These are phyloP conservation scores for Brachyistius frenatus DNA, from an alignment of 2,113 vertebrate species.

Conservation along the genomic window DNA sequence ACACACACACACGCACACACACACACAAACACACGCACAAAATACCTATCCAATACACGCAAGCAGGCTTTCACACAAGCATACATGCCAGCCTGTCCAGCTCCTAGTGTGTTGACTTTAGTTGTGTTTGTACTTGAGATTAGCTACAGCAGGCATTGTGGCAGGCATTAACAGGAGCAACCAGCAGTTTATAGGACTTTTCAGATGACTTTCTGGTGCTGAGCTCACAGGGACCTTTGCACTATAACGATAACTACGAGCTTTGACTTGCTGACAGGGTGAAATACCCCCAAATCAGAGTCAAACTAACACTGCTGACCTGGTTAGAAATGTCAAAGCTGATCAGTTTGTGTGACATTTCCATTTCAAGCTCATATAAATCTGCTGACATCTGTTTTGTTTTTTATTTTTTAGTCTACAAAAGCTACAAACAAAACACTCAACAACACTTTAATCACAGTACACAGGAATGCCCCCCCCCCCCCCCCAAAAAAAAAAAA, in stretches of 20 bases:
- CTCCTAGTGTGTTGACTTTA: conserved; percentile 28
- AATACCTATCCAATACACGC: background rate
- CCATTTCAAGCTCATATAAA: background rate
- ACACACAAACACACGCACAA: background rate
- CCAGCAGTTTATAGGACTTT: background rate
- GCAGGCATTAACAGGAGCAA: background rate
- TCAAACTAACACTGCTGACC: background rate
- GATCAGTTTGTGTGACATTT: background rate
- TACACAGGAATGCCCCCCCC: background rate
- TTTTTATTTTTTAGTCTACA: too few species aligned
- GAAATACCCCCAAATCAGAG: background rate
- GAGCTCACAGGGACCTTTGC: background rate
- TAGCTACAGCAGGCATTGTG: conserved; percentile 10
- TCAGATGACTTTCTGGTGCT: background rate
- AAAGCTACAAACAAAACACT: too few species aligned
- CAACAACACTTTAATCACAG: background rate
- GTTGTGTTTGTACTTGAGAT: conserved; percentile 49
- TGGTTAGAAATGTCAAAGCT: background rate
- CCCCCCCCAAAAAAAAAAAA: too few species aligned
- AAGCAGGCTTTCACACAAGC: background rate
- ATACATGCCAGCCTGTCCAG: background rate
- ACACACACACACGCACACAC: background rate
- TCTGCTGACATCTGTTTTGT: too few species aligned
- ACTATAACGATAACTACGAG: conserved; percentile 1
- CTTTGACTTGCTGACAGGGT: conserved; percentile 7